These are phyloP conservation scores for Acromyrmex echinatior DNA, from an alignment of 1,140 invertebrate genomes.

Conservation along the genomic window DNA sequence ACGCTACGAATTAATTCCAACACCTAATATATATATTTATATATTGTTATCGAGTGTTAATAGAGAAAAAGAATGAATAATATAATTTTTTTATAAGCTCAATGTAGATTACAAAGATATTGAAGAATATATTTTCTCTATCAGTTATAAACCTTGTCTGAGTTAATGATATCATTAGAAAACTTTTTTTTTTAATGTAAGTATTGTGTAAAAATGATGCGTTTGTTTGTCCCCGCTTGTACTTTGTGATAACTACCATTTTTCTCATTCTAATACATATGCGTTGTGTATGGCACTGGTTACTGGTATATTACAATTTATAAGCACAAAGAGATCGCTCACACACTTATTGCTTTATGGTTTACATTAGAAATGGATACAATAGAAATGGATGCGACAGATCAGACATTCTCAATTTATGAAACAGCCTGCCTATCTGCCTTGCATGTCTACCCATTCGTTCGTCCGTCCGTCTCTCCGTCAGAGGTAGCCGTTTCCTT, in stretches of 20 bases:
- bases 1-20: too few species aligned
- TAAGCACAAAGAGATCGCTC: conserved; percentile 50
- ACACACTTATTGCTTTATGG: conserved; percentile 37
- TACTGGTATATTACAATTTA: conserved; percentile 49
- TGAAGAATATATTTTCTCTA: conserved; percentile 46
- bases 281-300: conserved; percentile 61
- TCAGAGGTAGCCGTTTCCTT: conserved; percentile 73
- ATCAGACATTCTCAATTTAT: conserved; percentile 55
- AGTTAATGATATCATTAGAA: conserved; percentile 16
- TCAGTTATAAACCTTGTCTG: conserved; percentile 40
- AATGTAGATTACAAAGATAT: conserved; percentile 34
- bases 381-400: conserved; percentile 51
- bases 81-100: conserved; percentile 1
- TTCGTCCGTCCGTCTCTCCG: conserved; percentile 79
- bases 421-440: conserved; percentile 73
- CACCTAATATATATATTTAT: background rate
- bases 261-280: conserved; percentile 38
- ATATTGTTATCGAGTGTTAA: conserved; percentile 8
- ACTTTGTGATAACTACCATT: conserved; percentile 7
- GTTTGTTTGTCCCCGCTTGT: conserved; percentile 10
- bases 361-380: conserved; percentile 39
- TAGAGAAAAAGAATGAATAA: conserved; percentile 8
- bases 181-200: conserved; percentile 4
- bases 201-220: background rate
- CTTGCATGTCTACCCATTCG: conserved; percentile 75